phyloP scores from a whole-genome alignment of 2,113 vertebrate species.

The Lucifuga dentata region DNA sequence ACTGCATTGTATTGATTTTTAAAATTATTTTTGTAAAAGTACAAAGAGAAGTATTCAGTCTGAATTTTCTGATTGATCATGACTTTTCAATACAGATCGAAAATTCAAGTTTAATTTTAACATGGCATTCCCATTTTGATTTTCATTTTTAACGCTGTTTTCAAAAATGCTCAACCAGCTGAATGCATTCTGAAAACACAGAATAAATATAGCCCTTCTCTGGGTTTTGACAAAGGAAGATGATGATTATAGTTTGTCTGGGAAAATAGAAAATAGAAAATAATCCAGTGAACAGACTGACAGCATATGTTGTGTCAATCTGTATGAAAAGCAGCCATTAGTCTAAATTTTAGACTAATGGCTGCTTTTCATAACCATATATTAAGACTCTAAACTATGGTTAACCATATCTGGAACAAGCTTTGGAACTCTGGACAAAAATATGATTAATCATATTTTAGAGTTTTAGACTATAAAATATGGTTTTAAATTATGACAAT shows the following conservation, averaged over 20 bases:
- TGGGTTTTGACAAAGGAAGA: slow-evolving; percentile 4
- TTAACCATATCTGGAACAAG: no score
- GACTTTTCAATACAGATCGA: no score
- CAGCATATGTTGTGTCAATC: slow-evolving; percentile 24
- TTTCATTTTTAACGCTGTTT: background rate
- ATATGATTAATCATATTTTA: no score
- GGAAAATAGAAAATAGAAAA: slow-evolving; percentile 45
- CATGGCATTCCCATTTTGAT: background rate
- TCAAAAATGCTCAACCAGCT: slow-evolving; percentile 23
- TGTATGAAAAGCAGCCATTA: slow-evolving; percentile 18
- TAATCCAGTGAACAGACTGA: slow-evolving; percentile 22
- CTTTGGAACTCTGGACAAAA: no score
- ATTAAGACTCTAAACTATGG: no score
- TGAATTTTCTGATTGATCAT: background rate
- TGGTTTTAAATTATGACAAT: background rate
- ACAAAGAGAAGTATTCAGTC: background rate
- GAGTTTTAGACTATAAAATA: no score
- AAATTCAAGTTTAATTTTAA: background rate
- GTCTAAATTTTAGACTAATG: no score
- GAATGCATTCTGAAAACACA: slow-evolving; percentile 24
- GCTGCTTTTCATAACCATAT: no score
- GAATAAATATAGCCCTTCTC: slow-evolving; percentile 9
- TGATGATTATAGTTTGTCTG: slow-evolving; percentile 27
- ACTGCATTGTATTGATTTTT: background rate
- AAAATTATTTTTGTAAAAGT: background rate